These are phyloP conservation scores for Campopleginae sp. DNA, from an alignment of 2,888 invertebrate species.

Conservation along the genomic window DNA sequence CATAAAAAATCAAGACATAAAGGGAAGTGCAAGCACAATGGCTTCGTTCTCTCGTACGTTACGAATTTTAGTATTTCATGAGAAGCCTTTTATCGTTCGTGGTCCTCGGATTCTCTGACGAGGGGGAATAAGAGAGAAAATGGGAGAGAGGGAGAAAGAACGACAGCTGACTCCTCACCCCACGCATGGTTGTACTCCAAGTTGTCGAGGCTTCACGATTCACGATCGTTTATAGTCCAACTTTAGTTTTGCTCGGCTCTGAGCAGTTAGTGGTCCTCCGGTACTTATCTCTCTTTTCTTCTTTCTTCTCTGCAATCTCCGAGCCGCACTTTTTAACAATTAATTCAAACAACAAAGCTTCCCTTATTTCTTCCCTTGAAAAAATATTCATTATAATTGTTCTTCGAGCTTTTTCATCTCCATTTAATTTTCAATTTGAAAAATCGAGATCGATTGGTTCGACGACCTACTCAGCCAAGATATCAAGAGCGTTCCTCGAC, in stretches of 20 bases:
- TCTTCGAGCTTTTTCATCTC: background rate
- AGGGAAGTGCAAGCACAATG: slow-evolving; percentile 63
- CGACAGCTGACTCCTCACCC: slow-evolving; percentile 69
- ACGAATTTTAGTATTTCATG: slow-evolving; percentile 61
- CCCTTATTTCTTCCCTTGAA: background rate
- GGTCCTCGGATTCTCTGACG: slow-evolving; percentile 23
- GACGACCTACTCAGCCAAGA: background rate
- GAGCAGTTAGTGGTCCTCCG: slow-evolving; percentile 57
- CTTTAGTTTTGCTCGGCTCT: slow-evolving; percentile 65
- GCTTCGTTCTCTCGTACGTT: slow-evolving; percentile 59
- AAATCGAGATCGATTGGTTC: slow-evolving; percentile 21
- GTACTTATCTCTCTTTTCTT: slow-evolving; percentile 30
- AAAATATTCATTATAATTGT: background rate
- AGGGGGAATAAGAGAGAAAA: slow-evolving; percentile 21
- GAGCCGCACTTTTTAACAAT: background rate
- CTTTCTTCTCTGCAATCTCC: slow-evolving; percentile 4
- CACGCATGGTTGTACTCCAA: slow-evolving; percentile 64
- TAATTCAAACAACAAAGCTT: background rate
- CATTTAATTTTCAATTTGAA: background rate
- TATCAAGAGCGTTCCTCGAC: background rate
- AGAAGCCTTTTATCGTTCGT: slow-evolving; percentile 50
- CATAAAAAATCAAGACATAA: slow-evolving; percentile 40
- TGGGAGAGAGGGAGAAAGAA: slow-evolving; percentile 27
- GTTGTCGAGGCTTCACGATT: slow-evolving; percentile 18
- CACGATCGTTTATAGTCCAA: slow-evolving; percentile 45